phyloP scores from a whole-genome alignment of 2,888 invertebrate genomes.

The Melieria crassipennis region DNA sequence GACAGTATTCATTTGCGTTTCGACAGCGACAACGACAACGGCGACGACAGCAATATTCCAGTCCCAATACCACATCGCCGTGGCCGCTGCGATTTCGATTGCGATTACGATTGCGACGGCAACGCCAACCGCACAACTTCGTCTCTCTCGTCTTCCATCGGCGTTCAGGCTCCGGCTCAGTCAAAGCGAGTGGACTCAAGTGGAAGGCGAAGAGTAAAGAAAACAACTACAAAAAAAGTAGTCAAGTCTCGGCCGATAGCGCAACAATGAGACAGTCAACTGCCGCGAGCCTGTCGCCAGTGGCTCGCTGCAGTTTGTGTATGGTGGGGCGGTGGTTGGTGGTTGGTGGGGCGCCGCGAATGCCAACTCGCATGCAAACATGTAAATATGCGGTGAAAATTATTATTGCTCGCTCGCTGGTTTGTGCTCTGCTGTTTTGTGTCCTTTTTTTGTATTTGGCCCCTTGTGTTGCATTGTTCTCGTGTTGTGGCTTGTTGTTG shows the following conservation, averaged over 20 bases:
- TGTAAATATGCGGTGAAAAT: conserved; percentile 6
- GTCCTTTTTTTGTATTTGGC: neutral
- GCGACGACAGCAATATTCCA: neutral
- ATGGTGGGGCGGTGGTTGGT: too few relatives aligned
- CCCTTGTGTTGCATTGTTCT: neutral
- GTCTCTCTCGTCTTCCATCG: neutral
- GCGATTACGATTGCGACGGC: conserved; percentile 12
- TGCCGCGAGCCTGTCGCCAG: neutral
- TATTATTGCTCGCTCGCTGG: conserved; percentile 2
- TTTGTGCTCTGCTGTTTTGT: neutral
- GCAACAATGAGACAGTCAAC: conserved; percentile 8
- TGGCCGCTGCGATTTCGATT: conserved; percentile 9
- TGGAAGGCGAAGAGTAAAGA: conserved; percentile 18
- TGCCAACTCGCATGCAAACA: neutral
- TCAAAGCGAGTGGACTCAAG: conserved; percentile 25
- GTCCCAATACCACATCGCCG: neutral
- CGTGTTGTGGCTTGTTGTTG: neutral
- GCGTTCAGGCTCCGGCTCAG: neutral
- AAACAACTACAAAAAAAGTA: neutral
- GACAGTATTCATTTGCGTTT: conserved; percentile 56
- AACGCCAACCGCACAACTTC: conserved; percentile 19
- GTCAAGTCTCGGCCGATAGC: neutral
- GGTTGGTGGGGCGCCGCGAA: neutral
- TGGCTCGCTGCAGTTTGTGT: neutral
- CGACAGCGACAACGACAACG: conserved; percentile 20